Conservation (phyloP, 2,888 invertebrate genomes). For the Machimus atricapillus region DNA sequence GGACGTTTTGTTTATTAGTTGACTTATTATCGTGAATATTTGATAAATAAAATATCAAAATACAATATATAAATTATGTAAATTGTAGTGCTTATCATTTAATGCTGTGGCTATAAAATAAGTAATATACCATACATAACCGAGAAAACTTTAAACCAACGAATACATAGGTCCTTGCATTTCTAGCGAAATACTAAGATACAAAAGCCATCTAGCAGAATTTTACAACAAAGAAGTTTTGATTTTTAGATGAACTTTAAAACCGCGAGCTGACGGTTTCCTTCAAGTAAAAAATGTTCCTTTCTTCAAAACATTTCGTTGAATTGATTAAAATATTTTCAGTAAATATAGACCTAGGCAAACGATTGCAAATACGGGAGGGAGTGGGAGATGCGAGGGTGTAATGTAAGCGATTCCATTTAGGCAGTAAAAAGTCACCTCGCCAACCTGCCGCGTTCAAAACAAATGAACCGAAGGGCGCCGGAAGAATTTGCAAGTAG, state of each 20-base stretch:
- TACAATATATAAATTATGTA: no score
- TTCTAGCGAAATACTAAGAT: no score
- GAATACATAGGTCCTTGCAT: no score
- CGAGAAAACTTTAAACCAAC: no score
- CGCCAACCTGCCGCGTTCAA: background rate
- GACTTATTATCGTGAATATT: no score
- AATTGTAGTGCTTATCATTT: no score
- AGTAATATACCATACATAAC: no score
- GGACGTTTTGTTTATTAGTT: no score
- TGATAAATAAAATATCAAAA: no score
- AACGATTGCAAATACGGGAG: background rate
- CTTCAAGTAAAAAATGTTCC: background rate
- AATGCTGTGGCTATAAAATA: no score
- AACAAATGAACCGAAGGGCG: background rate
- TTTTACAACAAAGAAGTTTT: no score
- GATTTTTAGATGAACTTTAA: background rate
- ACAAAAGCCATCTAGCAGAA: no score
- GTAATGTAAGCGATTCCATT: background rate
- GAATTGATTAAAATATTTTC: background rate
- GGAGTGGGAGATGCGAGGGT: background rate
- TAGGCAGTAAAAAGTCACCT: background rate
- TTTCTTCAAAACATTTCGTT: background rate
- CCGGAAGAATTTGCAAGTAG: background rate
- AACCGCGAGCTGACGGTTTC: background rate
- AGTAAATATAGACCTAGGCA: background rate